These are phyloP conservation scores for Rhabdomys dilectus DNA, from an alignment of 2,113 vertebrate genomes.

Conservation along the genomic window DNA sequence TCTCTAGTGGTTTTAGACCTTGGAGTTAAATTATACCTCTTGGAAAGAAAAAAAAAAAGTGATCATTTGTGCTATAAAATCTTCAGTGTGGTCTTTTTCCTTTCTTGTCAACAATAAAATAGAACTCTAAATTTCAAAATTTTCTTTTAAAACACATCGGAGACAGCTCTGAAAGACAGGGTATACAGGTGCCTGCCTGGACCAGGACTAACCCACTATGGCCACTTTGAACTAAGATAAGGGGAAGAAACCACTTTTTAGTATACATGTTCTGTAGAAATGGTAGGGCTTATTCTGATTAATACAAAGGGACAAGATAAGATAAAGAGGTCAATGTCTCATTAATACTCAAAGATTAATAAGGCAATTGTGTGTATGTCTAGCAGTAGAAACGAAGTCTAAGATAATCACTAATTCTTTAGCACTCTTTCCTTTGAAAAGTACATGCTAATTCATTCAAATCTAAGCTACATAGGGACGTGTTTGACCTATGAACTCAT, in stretches of 20 bases:
- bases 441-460: not conserved
- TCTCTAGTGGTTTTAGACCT: not conserved
- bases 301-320: not conserved
- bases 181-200: not conserved
- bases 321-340: not conserved
- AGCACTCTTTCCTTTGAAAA: not conserved
- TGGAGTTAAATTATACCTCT: no score
- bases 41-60: not conserved
- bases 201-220: not conserved
- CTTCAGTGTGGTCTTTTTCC: not conserved
- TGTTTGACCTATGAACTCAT: not conserved
- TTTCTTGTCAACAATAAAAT: not conserved
- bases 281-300: not conserved
- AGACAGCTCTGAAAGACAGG: not conserved
- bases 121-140: not conserved
- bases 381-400: not conserved
- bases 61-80: accelerated
- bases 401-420: not conserved
- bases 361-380: not conserved
- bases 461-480: not conserved
- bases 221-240: not conserved
- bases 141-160: not conserved
- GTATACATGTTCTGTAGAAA: not conserved
- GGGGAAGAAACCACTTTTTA: not conserved
- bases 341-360: not conserved